Evolutionary conservation across 2,113 vertebrate genomes (phyloP).

Genomic region (Meriones unguiculatus): DNA sequence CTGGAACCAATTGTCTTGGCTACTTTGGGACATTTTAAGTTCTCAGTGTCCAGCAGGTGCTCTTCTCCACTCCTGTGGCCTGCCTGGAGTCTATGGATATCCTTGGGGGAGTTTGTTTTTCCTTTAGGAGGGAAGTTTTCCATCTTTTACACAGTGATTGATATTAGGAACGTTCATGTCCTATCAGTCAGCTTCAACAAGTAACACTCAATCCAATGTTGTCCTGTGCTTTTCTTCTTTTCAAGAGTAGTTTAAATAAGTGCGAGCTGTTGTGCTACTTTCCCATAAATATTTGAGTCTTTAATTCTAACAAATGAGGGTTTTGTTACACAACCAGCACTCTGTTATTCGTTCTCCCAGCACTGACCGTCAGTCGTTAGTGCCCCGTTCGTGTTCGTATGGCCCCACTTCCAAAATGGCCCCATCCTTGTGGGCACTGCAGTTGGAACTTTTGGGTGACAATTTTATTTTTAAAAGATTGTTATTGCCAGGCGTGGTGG

Average conservation of each 20-base stretch:
- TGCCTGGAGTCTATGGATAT: background rate
- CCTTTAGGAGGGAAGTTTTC: background rate
- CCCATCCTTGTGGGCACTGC: background rate
- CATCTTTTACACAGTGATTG: background rate
- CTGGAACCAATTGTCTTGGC: constrained; percentile 54
- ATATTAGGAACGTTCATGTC: background rate
- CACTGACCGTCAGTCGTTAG: background rate
- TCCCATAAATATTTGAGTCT: constrained; percentile 21
- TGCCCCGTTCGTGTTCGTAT: background rate
- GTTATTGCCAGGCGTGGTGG: too few relatives aligned
- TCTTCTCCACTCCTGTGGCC: background rate
- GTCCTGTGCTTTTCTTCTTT: background rate
- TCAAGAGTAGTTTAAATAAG: constrained; percentile 35
- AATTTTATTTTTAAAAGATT: background rate
- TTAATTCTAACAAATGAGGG: constrained; percentile 1
- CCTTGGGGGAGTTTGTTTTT: constrained; percentile 41
- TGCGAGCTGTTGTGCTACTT: background rate
- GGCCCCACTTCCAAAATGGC: background rate
- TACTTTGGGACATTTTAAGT: background rate
- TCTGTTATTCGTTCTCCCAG: background rate
- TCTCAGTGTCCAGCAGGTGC: background rate
- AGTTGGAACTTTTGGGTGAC: background rate
- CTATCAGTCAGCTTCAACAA: background rate
- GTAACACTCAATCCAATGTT: too few relatives aligned
- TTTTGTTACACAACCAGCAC: background rate